Evolutionary conservation across 2,113 vertebrate genomes (phyloP), one percentile per base, ranked within the genome.

Genomic region (Zosterops pallidus): DNA sequence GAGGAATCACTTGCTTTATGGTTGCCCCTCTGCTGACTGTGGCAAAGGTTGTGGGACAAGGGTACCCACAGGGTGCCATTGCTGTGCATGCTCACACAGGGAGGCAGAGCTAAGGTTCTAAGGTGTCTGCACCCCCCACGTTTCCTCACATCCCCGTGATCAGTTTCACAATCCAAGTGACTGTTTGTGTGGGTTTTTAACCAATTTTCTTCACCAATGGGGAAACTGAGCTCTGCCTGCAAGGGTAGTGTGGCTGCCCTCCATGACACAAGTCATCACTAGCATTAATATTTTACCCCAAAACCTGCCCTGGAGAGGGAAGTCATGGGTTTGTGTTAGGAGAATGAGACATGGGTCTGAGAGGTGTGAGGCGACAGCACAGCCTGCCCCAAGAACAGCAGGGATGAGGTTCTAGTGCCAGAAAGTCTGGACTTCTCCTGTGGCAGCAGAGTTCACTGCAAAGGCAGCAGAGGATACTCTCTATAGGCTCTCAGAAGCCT

Each of bases 251-350:
- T 4, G 0, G 6, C 44, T 76, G 31, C 31, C 31, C 47, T 74
- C 33, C 1, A 0, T 2, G 6, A 6, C 1, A 3, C 2, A 1
- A 1, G 2, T 22, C 0, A 0, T 59, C 2, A 1, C 42, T 37
- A 29, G 14, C 2, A 2, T 35, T 78, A 3, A 0, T 75, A 14
- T 46, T 83, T 62, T 39, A 60, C 17, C 63, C 49, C 57, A 20
- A 71, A 20, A 33, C 19, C 22, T 89, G 20, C 12, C 8, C 9
- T 42, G 41, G 44, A 29, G 49, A 29, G 13, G 7, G 21, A 37
- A 35, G 23, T 55, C 1, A 0, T 11, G 29, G 14, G 15, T 78
- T 78, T 90, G 28, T 49, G 14, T 59, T 55, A 47, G 55, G 52
- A 59, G 44, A 77, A 46, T 21, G 50, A 76, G 62, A 28, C 11